Evolutionary conservation across 2,113 vertebrate species (phyloP).

Genomic region (Bagarius yarrelli): DNA sequence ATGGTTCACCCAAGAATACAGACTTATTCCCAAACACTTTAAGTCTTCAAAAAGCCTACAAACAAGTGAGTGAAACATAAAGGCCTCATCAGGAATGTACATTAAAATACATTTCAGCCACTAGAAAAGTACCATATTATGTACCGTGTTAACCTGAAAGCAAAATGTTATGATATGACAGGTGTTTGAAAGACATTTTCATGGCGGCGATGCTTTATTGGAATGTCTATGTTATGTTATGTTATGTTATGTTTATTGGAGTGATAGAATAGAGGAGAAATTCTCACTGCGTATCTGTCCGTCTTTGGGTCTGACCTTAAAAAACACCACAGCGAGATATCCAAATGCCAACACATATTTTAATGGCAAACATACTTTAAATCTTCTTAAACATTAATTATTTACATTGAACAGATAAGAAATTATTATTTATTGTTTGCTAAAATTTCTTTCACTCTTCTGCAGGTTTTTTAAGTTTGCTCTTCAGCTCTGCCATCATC

Average conservation of each 20-base stretch:
- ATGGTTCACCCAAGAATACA: neutral
- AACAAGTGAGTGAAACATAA: neutral
- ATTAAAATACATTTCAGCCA: neutral
- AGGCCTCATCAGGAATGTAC: neutral
- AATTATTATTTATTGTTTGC: neutral
- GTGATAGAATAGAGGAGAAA: neutral
- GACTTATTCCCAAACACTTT: neutral
- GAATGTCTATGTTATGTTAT: too few species aligned
- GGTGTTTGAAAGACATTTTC: neutral
- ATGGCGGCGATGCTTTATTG: neutral
- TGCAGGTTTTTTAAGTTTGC: slow-evolving; percentile 69
- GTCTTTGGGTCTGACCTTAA: too few species aligned
- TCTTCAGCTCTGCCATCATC: slow-evolving; percentile 73
- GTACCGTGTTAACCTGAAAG: neutral
- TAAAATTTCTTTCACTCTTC: slow-evolving; percentile 56
- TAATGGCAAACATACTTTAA: too few species aligned
- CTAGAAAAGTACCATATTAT: neutral
- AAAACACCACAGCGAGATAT: too few species aligned
- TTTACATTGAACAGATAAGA: neutral
- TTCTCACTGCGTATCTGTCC: too few species aligned
- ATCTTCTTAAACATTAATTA: neutral
- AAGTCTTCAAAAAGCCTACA: neutral
- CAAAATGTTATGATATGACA: neutral
- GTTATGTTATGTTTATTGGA: too few species aligned
- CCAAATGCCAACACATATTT: too few species aligned